These are phyloP conservation scores for Xiphophorus couchianus DNA, from an alignment of 2,113 vertebrate species.

Conservation along the genomic window DNA sequence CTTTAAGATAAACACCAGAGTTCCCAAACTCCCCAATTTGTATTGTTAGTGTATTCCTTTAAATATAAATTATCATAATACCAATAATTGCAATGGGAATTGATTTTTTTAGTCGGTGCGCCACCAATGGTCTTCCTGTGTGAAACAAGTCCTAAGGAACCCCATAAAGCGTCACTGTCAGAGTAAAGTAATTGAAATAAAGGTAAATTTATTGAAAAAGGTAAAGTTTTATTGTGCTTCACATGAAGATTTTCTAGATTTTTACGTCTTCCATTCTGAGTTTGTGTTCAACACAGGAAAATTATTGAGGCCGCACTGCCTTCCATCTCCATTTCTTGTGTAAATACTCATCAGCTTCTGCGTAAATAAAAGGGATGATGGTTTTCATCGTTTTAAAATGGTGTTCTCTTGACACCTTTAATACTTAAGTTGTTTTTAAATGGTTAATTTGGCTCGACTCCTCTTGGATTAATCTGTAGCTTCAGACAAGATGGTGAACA, in stretches of 20 bases:
- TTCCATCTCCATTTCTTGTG: background rate
- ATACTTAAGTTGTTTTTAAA: background rate
- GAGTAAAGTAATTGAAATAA: too few species aligned
- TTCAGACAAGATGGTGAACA: background rate
- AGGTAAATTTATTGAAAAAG: too few species aligned
- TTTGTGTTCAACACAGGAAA: background rate
- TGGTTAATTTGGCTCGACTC: background rate
- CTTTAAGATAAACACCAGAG: constrained; percentile 20
- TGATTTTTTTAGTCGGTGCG: too few species aligned
- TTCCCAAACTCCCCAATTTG: background rate
- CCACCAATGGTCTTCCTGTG: too few species aligned
- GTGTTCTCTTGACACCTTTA: background rate
- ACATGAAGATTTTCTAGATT: too few species aligned
- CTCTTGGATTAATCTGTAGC: background rate
- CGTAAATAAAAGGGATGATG: background rate
- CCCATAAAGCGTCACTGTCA: too few species aligned
- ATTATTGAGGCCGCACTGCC: background rate
- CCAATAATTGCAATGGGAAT: too few species aligned
- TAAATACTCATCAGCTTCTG: background rate
- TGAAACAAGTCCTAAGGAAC: too few species aligned
- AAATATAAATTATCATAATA: background rate
- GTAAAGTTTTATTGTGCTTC: too few species aligned
- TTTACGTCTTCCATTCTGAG: too few species aligned
- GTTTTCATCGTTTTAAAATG: background rate
- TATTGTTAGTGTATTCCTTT: background rate